A percentile compares a stretch with the other conserved stretches of the same genome.
Conservation (phyloP, 2,113 vertebrate species). For the Albula glossodonta region DNA sequence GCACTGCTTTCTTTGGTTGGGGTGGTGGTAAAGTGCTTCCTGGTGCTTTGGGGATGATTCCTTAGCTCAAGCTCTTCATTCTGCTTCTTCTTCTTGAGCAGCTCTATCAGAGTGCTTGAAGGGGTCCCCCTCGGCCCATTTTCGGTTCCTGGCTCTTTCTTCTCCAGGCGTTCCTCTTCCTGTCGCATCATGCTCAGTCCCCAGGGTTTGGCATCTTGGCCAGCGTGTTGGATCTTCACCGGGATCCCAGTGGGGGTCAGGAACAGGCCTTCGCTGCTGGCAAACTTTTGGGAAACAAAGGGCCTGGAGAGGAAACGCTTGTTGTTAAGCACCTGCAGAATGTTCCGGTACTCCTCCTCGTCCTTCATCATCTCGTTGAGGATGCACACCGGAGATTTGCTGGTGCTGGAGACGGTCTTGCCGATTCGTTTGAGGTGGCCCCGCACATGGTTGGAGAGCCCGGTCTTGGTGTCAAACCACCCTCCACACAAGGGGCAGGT, state of each 20-base stretch:
- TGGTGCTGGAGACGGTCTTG: constrained; percentile 79
- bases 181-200: constrained; percentile 66
- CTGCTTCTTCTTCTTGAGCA: constrained; percentile 81
- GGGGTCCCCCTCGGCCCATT: constrained; percentile 63
- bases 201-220: constrained; percentile 73
- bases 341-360: constrained; percentile 81
- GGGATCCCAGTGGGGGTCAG: constrained; percentile 78
- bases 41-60: constrained; percentile 74
- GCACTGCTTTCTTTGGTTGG: constrained; percentile 75
- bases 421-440: constrained; percentile 90
- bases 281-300: constrained; percentile 79
- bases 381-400: constrained; percentile 87
- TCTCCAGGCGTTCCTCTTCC: constrained; percentile 69
- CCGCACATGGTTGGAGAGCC: constrained; percentile 92
- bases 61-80: constrained; percentile 73
- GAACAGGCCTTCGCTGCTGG: constrained; percentile 74
- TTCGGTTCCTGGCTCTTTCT: constrained; percentile 67
- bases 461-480: constrained; percentile 93
- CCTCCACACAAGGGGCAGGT: constrained; percentile 86
- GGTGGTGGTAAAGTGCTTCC: constrained; percentile 79
- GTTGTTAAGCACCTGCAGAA: constrained; percentile 80
- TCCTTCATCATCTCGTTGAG: constrained; percentile 89
- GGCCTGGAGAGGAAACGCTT: constrained; percentile 76
- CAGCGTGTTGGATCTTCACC: constrained; percentile 79
- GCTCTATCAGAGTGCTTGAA: constrained; percentile 84